These are phyloP conservation scores for Mycogona germanica DNA, from an alignment of 2,888 invertebrate species.

Conservation along the genomic window DNA sequence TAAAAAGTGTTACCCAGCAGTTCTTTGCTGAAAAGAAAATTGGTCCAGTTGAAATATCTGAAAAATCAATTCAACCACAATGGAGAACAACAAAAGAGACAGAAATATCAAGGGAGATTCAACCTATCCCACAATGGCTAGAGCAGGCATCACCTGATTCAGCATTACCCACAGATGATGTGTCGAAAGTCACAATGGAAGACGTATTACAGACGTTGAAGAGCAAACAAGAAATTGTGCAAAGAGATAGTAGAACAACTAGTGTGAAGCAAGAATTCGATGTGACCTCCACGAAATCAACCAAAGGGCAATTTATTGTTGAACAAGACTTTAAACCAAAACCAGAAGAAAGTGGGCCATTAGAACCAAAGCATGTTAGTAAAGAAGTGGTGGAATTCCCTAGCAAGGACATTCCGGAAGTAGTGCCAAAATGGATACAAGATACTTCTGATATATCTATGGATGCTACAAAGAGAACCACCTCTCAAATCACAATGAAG, in stretches of 20 bases:
- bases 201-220: not conserved
- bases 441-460: not conserved
- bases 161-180: not conserved
- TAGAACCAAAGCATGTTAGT: not conserved
- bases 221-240: not conserved
- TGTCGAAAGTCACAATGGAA: not conserved
- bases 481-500: no score
- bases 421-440: not conserved
- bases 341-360: not conserved
- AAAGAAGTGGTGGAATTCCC: slow-evolving; percentile 2
- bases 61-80: slow-evolving; percentile 3
- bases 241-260: not conserved
- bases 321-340: not conserved
- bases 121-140: not conserved
- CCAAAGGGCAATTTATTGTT: not conserved
- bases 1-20: not conserved
- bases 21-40: slow-evolving; percentile 22
- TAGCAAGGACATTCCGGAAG: not conserved
- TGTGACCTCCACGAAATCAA: not conserved
- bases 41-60: slow-evolving; percentile 14
- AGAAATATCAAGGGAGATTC: slow-evolving; percentile 7
- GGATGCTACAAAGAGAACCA: not conserved
- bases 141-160: not conserved
- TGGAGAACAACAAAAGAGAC: slow-evolving; percentile 22
- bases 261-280: not conserved